phyloP scores from a whole-genome alignment of 2,888 invertebrate species.

The Hirtodrosophila trivittata region DNA sequence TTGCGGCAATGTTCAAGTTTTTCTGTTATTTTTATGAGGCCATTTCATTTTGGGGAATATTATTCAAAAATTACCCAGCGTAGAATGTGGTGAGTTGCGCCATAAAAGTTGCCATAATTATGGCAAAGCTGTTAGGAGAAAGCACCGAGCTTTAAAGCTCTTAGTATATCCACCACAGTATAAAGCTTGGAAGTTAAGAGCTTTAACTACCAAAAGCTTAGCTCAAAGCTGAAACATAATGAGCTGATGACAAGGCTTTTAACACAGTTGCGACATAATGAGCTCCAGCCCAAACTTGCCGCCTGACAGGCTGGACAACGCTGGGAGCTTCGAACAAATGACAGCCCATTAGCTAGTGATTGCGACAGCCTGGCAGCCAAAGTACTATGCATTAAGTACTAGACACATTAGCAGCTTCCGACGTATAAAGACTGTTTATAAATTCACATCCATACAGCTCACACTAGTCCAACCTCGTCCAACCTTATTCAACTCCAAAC shows the following conservation, averaged over 20 bases:
- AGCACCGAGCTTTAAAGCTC: no score
- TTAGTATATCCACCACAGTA: no score
- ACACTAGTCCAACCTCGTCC: constrained; percentile 31
- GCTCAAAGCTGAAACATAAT: constrained; percentile 29
- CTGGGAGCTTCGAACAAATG: constrained; percentile 54
- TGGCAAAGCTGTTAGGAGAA: neutral
- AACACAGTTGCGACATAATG: constrained; percentile 44
- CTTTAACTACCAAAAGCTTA: constrained; percentile 10
- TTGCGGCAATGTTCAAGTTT: constrained; percentile 29
- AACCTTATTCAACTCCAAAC: neutral
- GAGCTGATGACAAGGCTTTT: constrained; percentile 36
- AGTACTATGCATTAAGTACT: constrained; percentile 64
- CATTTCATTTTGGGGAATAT: constrained; percentile 5
- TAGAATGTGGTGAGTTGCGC: neutral
- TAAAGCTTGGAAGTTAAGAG: no score
- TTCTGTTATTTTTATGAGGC: constrained; percentile 10
- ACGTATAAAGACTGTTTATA: constrained; percentile 58
- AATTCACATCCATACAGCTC: constrained; percentile 58
- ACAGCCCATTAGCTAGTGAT: constrained; percentile 70
- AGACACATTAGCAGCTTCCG: constrained; percentile 74
- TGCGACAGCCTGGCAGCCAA: constrained; percentile 66
- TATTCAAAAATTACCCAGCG: constrained; percentile 1
- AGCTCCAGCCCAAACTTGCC: constrained; percentile 27
- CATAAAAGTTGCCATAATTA: neutral
- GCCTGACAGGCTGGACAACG: constrained; percentile 32